Percentiles rank a stretch among this genome's conserved stretches.
phyloP scores from a whole-genome alignment of 1,140 invertebrate species.

The Geopemphigus sp. region DNA sequence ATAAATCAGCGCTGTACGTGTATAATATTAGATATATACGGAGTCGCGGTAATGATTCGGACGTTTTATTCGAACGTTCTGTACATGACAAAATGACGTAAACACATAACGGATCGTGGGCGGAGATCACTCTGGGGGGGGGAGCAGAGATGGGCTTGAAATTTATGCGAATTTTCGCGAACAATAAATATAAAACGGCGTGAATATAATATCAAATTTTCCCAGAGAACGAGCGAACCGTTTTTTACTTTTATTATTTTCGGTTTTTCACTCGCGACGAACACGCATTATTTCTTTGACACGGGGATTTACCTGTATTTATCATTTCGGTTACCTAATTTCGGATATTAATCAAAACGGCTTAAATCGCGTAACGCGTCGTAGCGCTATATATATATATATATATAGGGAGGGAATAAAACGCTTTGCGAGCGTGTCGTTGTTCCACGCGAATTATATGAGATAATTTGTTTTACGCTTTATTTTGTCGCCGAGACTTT shows the following conservation, averaged over 20 bases:
- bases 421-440: not conserved
- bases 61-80: not conserved
- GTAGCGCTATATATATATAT: too few relatives aligned
- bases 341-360: not conserved
- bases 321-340: not conserved
- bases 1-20: not conserved
- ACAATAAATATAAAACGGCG: not conserved
- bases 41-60: not conserved
- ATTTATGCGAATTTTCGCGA: not conserved
- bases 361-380: not conserved
- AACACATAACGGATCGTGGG: too few relatives aligned
- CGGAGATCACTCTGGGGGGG: not conserved
- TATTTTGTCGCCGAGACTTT: not conserved
- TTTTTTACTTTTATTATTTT: too few relatives aligned
- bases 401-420: too few relatives aligned
- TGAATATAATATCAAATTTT: not conserved
- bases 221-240: too few relatives aligned
- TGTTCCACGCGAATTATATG: not conserved
- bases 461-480: not conserved
- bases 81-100: not conserved
- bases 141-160: not conserved
- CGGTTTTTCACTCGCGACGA: not conserved
- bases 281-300: too few relatives aligned
- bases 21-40: too few relatives aligned
- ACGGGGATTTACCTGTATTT: not conserved